phyloP scores from a whole-genome alignment of 2,888 invertebrate species.

The Linnaemya vulpina region DNA sequence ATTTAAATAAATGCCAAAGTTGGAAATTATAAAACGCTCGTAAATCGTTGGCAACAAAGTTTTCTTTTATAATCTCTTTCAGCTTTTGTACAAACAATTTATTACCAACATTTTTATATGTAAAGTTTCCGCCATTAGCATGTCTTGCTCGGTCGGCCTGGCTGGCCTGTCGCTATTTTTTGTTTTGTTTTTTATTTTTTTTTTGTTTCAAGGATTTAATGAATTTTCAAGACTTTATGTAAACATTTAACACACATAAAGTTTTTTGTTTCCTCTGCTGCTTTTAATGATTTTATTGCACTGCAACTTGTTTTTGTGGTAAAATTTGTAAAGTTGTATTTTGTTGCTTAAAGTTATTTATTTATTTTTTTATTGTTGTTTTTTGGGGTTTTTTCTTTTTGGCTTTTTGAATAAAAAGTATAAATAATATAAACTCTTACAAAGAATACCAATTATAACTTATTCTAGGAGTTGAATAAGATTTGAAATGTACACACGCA shows the following conservation, averaged over 20 bases:
- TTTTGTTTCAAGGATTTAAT: constrained; percentile 1
- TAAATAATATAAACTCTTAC: constrained; percentile 19
- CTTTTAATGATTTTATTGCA: constrained; percentile 22
- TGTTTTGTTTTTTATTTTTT: no score
- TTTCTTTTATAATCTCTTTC: not conserved
- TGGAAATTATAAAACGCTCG: not conserved
- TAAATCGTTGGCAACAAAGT: not conserved
- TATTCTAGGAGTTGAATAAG: not conserved
- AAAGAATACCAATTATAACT: constrained; percentile 42
- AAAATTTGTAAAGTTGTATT: constrained; percentile 24
- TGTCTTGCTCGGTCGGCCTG: constrained; percentile 18
- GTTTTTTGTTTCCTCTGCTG: constrained; percentile 6
- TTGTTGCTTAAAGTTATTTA: constrained; percentile 38
- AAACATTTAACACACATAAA: not conserved
- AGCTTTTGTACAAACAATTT: not conserved
- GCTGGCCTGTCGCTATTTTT: not conserved
- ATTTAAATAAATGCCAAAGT: not conserved
- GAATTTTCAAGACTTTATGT: constrained; percentile 16
- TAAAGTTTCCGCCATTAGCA: not conserved
- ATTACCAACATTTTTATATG: not conserved
- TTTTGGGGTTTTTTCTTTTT: not conserved
- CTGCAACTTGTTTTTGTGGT: constrained; percentile 1
- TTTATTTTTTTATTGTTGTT: not conserved
- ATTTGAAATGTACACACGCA: not conserved
- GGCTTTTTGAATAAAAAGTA: not conserved